Conservation (phyloP, 2,888 invertebrate species). For the Brachyptera risi region DNA sequence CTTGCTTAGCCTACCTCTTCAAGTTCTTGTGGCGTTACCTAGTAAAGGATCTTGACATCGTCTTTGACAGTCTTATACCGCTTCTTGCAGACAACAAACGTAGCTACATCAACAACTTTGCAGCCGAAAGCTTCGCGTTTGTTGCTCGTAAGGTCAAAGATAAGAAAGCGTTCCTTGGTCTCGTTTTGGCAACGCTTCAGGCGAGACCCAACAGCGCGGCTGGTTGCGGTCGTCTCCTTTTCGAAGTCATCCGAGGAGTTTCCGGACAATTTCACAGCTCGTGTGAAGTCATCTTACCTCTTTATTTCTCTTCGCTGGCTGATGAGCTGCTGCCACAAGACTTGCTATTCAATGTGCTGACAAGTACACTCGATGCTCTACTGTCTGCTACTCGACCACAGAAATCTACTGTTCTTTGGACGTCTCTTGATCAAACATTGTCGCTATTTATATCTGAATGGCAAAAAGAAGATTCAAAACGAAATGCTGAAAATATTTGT, state of each 20-base stretch:
- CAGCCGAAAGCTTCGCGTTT: slow-evolving; percentile 94
- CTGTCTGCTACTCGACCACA: slow-evolving; percentile 58
- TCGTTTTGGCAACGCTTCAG: slow-evolving; percentile 63
- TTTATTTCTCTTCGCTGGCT: slow-evolving; percentile 60
- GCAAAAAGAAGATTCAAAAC: slow-evolving; percentile 1
- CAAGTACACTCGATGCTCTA: slow-evolving; percentile 60
- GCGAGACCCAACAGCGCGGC: slow-evolving; percentile 62
- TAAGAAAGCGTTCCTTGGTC: slow-evolving; percentile 65
- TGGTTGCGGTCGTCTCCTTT: slow-evolving; percentile 83
- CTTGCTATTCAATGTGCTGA: slow-evolving; percentile 60
- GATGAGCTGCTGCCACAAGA: slow-evolving; percentile 52
- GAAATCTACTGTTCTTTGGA: slow-evolving; percentile 65
- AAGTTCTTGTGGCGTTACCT: slow-evolving; percentile 83
- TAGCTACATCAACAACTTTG: slow-evolving; percentile 85
- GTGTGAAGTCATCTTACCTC: slow-evolving; percentile 63
- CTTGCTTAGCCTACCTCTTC: slow-evolving; percentile 83
- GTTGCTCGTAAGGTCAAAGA: slow-evolving; percentile 85
- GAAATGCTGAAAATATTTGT: background rate
- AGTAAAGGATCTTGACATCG: slow-evolving; percentile 69
- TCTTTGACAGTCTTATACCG: slow-evolving; percentile 68
- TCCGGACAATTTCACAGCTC: slow-evolving; percentile 82
- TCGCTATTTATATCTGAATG: background rate
- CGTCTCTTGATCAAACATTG: slow-evolving; percentile 1
- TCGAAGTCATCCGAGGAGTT: slow-evolving; percentile 83
- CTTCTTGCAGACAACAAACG: slow-evolving; percentile 73